Percentiles rank a stretch among this genome's conserved stretches.
These are phyloP conservation scores for Pseudopleuronectes americanus DNA, from an alignment of 2,797 vertebrate genomes.

Conservation along the genomic window DNA sequence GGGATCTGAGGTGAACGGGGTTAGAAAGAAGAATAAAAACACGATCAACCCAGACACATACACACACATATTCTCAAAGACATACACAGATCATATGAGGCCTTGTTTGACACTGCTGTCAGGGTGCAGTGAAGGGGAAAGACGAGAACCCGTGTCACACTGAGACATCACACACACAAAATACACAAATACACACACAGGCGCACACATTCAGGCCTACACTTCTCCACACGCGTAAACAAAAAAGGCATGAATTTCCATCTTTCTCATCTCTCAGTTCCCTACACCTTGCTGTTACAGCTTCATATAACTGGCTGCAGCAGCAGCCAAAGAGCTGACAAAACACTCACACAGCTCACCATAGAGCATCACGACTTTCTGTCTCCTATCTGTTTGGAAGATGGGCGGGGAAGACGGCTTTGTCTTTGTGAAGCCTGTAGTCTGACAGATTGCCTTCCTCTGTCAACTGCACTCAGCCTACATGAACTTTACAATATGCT, in stretches of 20 bases:
- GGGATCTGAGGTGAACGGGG: constrained; percentile 72
- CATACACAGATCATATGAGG: constrained; percentile 78
- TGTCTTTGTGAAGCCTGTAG: constrained; percentile 16
- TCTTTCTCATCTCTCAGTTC: constrained; percentile 40
- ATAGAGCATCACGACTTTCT: constrained; percentile 24
- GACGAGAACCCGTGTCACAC: constrained; percentile 75
- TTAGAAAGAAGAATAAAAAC: constrained; percentile 74
- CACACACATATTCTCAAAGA: constrained; percentile 73
- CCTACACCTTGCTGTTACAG: constrained; percentile 25
- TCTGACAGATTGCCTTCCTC: constrained; percentile 17
- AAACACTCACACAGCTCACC: constrained; percentile 19
- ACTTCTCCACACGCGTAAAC: constrained; percentile 34
- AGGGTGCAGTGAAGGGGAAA: constrained; percentile 83
- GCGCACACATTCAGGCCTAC: constrained; percentile 22
- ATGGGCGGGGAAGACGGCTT: background rate
- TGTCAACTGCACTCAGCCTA: background rate
- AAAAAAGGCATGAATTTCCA: constrained; percentile 42
- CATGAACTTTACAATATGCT: background rate
- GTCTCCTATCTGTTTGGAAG: constrained; percentile 9
- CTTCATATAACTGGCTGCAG: constrained; percentile 45
- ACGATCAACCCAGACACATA: constrained; percentile 73
- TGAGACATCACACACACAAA: constrained; percentile 55
- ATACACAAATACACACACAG: constrained; percentile 32
- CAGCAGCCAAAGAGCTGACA: constrained; percentile 35
- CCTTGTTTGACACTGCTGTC: constrained; percentile 84